Percentiles rank a stretch among this genome's conserved stretches.
Evolutionary conservation across 2,797 vertebrate species (phyloP).

Genomic region (Pangasius krempfi): DNA sequence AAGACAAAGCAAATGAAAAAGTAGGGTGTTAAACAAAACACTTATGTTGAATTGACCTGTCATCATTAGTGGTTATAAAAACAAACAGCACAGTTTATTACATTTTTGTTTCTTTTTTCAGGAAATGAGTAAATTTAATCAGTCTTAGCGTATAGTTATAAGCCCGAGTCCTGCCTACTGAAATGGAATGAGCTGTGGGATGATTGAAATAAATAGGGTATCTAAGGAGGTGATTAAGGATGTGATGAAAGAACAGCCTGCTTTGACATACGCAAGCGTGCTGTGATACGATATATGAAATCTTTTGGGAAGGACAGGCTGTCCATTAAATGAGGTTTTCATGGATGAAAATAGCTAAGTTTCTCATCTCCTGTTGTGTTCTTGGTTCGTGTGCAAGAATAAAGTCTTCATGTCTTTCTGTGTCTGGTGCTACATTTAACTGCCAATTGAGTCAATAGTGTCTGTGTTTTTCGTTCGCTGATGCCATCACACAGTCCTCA

Average conservation of each 20-base stretch:
- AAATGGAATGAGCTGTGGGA: constrained; percentile 1
- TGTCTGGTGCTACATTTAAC: constrained; percentile 15
- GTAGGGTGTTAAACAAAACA: not conserved
- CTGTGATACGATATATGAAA: constrained; percentile 29
- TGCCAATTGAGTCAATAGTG: constrained; percentile 5
- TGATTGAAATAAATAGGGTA: constrained; percentile 39
- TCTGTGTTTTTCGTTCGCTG: not conserved
- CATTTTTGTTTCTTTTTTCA: not conserved
- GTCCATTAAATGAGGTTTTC: constrained; percentile 19
- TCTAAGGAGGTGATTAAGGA: constrained; percentile 38
- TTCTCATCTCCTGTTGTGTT: constrained; percentile 4
- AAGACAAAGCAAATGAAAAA: not conserved
- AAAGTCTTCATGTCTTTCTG: constrained; percentile 14
- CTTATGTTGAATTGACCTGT: too few relatives aligned
- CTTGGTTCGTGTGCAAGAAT: constrained; percentile 6
- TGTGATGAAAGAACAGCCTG: constrained; percentile 7
- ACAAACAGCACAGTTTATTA: not conserved
- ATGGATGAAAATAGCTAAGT: not conserved
- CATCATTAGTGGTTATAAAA: not conserved
- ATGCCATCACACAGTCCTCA: not conserved
- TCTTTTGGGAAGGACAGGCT: constrained; percentile 28
- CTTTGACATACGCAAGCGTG: constrained; percentile 8
- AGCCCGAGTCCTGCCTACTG: not conserved
- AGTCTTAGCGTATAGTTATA: not conserved
- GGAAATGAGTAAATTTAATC: not conserved